These are phyloP conservation scores for Amphipyra berbera DNA, from an alignment of 2,888 invertebrate genomes.

Conservation along the genomic window DNA sequence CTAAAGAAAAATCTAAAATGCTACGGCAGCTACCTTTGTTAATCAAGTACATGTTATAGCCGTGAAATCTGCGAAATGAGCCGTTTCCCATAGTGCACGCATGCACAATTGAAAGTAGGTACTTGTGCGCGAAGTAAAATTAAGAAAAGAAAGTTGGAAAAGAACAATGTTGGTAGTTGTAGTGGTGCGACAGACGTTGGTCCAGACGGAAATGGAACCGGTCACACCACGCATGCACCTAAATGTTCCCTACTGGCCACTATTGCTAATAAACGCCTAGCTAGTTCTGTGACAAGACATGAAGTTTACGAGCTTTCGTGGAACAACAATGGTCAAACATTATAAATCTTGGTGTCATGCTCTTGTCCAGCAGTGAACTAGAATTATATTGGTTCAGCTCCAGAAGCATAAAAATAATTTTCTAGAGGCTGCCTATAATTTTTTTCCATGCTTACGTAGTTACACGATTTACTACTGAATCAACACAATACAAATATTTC, in stretches of 20 bases:
- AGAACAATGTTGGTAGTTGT: constrained; percentile 69
- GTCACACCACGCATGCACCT: constrained; percentile 43
- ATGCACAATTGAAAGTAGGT: constrained; percentile 58
- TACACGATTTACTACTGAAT: constrained; percentile 2
- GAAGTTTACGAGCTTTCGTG: constrained; percentile 28
- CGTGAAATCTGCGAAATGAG: constrained; percentile 50
- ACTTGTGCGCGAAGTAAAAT: constrained; percentile 63
- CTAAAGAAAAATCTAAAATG: constrained; percentile 7
- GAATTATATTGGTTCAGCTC: background rate
- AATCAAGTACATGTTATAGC: constrained; percentile 22
- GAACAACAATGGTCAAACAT: constrained; percentile 7
- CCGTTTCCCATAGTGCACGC: constrained; percentile 61
- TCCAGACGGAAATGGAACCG: constrained; percentile 60
- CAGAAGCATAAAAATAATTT: constrained; percentile 1
- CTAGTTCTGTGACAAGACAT: constrained; percentile 13
- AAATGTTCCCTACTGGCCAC: constrained; percentile 23
- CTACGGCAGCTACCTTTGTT: constrained; percentile 19
- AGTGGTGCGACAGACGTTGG: constrained; percentile 37
- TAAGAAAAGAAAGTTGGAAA: constrained; percentile 76
- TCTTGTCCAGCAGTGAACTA: background rate
- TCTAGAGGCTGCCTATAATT: too few relatives aligned
- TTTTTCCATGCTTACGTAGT: background rate
- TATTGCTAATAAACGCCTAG: constrained; percentile 12
- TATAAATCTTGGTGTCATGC: constrained; percentile 13
- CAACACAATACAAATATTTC: constrained; percentile 10